phyloP scores from a whole-genome alignment of 2,113 vertebrate species.

The Pangasianodon gigas region DNA sequence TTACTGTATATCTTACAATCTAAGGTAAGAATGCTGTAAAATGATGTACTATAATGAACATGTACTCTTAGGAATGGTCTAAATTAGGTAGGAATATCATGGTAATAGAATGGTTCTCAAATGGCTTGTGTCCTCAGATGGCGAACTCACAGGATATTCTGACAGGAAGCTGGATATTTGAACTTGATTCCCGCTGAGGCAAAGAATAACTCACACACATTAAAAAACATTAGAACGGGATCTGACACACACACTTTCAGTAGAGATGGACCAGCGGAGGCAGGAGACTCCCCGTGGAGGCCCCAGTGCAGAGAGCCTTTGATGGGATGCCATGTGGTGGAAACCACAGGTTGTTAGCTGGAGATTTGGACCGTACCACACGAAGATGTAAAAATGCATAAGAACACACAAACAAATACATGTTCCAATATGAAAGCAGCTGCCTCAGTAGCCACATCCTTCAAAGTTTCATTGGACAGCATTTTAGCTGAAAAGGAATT shows the following conservation, averaged over 20 bases:
- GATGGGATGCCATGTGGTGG: slow-evolving; percentile 76
- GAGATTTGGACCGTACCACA: slow-evolving; percentile 73
- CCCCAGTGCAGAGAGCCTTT: slow-evolving; percentile 65
- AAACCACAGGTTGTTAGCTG: slow-evolving; percentile 75
- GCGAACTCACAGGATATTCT: slow-evolving; percentile 35
- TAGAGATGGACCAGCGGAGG: slow-evolving; percentile 60
- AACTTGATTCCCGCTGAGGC: slow-evolving; percentile 54
- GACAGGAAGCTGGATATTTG: slow-evolving; percentile 53
- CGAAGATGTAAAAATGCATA: slow-evolving; percentile 53
- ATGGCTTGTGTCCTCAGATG: slow-evolving; percentile 39
- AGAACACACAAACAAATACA: slow-evolving; percentile 64
- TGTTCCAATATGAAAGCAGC: not conserved
- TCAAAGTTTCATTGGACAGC: not conserved
- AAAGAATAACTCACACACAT: slow-evolving; percentile 63
- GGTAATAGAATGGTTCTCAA: slow-evolving; percentile 16
- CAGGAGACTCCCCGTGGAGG: slow-evolving; percentile 66
- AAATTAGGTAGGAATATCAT: slow-evolving; percentile 2
- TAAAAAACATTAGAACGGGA: slow-evolving; percentile 62
- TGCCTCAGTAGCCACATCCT: no score
- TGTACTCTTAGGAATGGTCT: not conserved
- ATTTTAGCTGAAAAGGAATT: not conserved
- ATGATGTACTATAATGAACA: not conserved
- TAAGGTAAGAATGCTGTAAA: not conserved
- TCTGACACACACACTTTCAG: slow-evolving; percentile 64
- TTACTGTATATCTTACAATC: not conserved